Evolutionary conservation across 2,113 vertebrate species (phyloP), one percentile per base, ranked within the genome.

Genomic region (Pan paniscus): DNA sequence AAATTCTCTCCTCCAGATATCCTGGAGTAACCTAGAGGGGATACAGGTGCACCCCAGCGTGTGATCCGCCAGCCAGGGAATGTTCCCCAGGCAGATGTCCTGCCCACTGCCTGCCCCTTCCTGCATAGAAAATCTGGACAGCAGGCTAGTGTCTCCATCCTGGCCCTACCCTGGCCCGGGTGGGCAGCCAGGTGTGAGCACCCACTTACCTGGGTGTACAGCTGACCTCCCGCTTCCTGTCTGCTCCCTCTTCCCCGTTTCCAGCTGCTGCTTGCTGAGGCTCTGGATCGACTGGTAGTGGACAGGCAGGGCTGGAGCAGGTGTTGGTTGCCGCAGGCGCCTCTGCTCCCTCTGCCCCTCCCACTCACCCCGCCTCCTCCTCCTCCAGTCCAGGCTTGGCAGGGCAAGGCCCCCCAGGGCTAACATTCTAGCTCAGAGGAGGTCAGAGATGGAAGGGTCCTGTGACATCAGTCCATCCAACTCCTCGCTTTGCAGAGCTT

Each of bases 311-410:
- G 75, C 79, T 68, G 79, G 61, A 82, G 79, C 96, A 96, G 96
- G 96, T 96, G 93, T 97, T 95, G 96, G 97, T 96, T 95, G 88
- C 67, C 0, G 20, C 72, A 10, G 78, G 61, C n/a, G n/a, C 59
- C 73, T 73, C 14, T 9, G 43, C 82, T 86, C 59, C 70, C 84
- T 91, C 78, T 0, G 92, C 96, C 92, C 97, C 97, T 93, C 97
- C 97, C 96, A 91, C 95, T 96, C 40, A 38, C 91, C 81, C 97
- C 95, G 13, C 96, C 46, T 46, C 46, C 46, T 46, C 46, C 90
- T 89, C 61, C 67, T 90, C 50, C 85, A 48, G 72, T 23, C 48
- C 27, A 3, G 55, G 91, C 55, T 96, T 94, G 96, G 93, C 96
- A 89, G 80, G 50, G 55, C 70, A 80, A 43, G 85, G 55, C 68